Conservation (phyloP, 1,140 invertebrate genomes). For the Drosophila malerkotliana region DNA sequence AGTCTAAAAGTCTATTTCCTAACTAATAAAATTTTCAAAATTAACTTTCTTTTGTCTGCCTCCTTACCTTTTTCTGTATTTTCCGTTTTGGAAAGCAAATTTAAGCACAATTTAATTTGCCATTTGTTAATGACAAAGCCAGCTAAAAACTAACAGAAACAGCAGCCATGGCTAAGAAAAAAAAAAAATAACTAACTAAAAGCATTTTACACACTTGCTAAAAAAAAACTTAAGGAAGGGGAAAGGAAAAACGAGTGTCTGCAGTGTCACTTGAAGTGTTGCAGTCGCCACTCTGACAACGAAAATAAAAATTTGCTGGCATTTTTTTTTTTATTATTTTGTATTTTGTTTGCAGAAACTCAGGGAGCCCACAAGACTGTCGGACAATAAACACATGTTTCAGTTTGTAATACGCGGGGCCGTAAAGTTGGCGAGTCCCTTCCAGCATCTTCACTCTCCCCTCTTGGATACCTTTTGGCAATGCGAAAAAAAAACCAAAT, state of each 20-base stretch:
- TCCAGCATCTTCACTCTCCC: not conserved
- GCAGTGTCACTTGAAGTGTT: constrained; percentile 73
- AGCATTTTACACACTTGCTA: constrained; percentile 39
- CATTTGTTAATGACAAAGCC: constrained; percentile 74
- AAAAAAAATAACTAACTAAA: constrained; percentile 28
- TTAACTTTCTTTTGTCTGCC: not conserved
- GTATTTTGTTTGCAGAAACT: constrained; percentile 11
- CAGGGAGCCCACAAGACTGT: constrained; percentile 26
- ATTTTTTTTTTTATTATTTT: not conserved
- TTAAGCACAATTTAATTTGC: constrained; percentile 77
- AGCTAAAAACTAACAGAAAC: constrained; percentile 38
- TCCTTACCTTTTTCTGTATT: constrained; percentile 2
- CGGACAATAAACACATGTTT: constrained; percentile 79
- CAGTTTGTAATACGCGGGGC: constrained; percentile 75
- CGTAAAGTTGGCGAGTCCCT: constrained; percentile 59
- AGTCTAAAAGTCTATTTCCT: not conserved
- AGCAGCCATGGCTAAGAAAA: constrained; percentile 5
- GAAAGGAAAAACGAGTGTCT: constrained; percentile 9
- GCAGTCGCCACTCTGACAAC: constrained; percentile 74
- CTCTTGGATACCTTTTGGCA: constrained; percentile 10
- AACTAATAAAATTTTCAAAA: too few relatives aligned
- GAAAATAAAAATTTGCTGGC: constrained; percentile 49
- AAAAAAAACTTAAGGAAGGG: constrained; percentile 35
- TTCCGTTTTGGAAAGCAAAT: constrained; percentile 42
- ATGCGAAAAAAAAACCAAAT: constrained; percentile 2